Evolutionary conservation across 2,113 vertebrate species (phyloP), one percentile per base, ranked within the genome.

Genomic region (Pungitius pungitius): DNA sequence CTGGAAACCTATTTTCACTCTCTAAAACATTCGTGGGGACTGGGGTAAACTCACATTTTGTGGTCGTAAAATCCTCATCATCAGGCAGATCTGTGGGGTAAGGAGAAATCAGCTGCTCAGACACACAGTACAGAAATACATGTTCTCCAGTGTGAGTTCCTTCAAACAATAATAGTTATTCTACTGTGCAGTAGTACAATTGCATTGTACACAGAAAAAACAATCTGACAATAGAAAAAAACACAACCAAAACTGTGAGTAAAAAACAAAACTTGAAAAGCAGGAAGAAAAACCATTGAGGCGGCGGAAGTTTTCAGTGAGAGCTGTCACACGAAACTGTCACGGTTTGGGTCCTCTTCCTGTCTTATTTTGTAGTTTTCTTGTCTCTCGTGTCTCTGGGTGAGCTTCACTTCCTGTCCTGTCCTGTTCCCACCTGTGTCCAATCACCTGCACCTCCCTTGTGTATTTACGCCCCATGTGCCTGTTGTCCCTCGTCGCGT

Each of bases 71-170:
- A 33, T 92, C 89, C 8, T 92, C 92, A 68, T 89, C 88, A 37
- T 93, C 91, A 73, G 87, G 86, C 26, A 92, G 85, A 17, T 8
- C 91, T 92, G 85, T 64, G 52, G 59, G 55, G 78, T 2, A 73
- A 73, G 43, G 9, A 73, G 12, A 57, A 76, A 55, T 45, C 7
- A 75, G n/a, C 56, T 42, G 0, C 1, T 35, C 59, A 52, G 56
- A 14, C 57, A 69, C 45, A 67, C 42, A 58, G 11, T 24, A 35
- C 6, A 66, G 24, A 61, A 69, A 52, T 11, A 3, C 63, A 70
- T 13, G 45, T 6, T 45, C 76, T 18, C 56, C 4, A 47, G 18
- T 57, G n/a, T 27, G 26, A 51, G 3, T 26, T 22, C 24, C 33
- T 55, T 64, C 40, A 42, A 72, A 68, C 51, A 73, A 54, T 43